These are phyloP conservation scores for Cladorhizidae sp. DNA, from an alignment of 37 sponge, comb jelly and placozoan species.

Conservation along the genomic window DNA sequence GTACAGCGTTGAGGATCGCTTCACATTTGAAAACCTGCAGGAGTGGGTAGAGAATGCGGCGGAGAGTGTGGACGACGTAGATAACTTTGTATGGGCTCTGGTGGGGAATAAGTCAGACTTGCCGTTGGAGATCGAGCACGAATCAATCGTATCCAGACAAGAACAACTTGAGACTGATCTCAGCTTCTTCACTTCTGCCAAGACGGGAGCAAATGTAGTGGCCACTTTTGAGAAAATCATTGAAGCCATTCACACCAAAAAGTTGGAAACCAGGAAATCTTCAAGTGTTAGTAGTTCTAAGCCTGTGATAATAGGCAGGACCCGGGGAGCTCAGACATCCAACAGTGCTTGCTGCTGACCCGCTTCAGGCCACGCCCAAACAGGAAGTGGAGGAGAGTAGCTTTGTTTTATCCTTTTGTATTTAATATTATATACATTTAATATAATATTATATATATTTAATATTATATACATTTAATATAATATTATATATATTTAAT, in stretches of 20 bases:
- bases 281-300: neutral
- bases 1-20: slow-evolving; percentile 67
- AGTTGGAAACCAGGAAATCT: neutral
- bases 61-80: slow-evolving; percentile 7
- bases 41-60: slow-evolving; percentile 66
- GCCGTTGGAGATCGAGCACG: slow-evolving; percentile 38
- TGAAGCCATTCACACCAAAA: slow-evolving; percentile 14
- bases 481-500: too few species aligned
- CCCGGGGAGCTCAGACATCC: neutral
- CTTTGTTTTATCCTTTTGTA: too few species aligned
- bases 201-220: slow-evolving; percentile 70
- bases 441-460: too few species aligned
- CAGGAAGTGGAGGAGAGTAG: too few species aligned
- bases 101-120: slow-evolving; percentile 77
- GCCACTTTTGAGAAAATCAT: slow-evolving; percentile 41
- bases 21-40: slow-evolving; percentile 50
- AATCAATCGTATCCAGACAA: neutral
- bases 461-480: too few species aligned
- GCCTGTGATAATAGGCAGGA: neutral
- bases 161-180: slow-evolving; percentile 29
- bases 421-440: too few species aligned
- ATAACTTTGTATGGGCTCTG: slow-evolving; percentile 55
- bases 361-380: too few species aligned
- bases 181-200: slow-evolving; percentile 67
- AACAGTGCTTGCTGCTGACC: neutral